Percentiles rank a stretch among this genome's conserved stretches.
Conservation (phyloP, 2,797 vertebrate species). For the Aselliscus stoliczkanus region DNA sequence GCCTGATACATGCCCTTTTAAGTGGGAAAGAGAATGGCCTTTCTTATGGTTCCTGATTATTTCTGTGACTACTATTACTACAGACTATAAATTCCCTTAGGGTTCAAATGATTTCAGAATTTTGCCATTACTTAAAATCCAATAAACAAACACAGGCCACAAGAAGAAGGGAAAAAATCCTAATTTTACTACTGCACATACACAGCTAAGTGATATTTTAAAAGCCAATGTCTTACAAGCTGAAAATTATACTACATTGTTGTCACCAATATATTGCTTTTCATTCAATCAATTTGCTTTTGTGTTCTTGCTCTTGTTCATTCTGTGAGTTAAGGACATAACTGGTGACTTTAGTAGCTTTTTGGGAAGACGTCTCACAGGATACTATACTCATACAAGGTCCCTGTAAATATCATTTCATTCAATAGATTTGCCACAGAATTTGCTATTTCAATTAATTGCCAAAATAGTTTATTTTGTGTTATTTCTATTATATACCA, state of each 20-base stretch:
- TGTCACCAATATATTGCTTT: constrained; percentile 17
- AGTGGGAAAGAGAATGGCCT: neutral
- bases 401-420: constrained; percentile 70
- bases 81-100: neutral
- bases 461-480: constrained; percentile 67
- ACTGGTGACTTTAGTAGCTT: constrained; percentile 35
- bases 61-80: constrained; percentile 4
- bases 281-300: constrained; percentile 50
- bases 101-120: neutral
- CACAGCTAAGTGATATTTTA: constrained; percentile 33
- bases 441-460: constrained; percentile 74
- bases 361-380: constrained; percentile 59
- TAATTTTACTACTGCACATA: neutral
- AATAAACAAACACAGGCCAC: constrained; percentile 18
- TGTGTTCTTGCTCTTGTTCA: constrained; percentile 53
- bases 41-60: neutral
- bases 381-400: constrained; percentile 58
- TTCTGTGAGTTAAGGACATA: constrained; percentile 23
- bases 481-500: constrained; percentile 59
- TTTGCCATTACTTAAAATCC: constrained; percentile 14
- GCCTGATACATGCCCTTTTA: too few relatives aligned
- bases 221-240: constrained; percentile 34
- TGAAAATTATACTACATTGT: constrained; percentile 8
- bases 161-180: neutral
- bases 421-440: constrained; percentile 54